Evolutionary conservation across 2,797 vertebrate species (phyloP).

Genomic region (Strix occidentalis): DNA sequence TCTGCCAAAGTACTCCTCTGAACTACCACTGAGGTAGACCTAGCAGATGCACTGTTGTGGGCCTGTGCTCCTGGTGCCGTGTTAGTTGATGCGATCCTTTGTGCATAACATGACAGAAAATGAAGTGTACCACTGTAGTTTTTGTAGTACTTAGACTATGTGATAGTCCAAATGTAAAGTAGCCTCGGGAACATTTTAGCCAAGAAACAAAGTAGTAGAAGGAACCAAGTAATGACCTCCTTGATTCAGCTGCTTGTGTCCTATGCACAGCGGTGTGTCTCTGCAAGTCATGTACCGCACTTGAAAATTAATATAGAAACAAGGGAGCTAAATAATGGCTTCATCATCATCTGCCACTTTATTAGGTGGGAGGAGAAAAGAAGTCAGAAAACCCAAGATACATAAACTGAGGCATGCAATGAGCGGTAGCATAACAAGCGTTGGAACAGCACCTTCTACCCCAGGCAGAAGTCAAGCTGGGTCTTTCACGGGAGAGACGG

Average conservation of each 20-base stretch:
- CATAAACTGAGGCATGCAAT: rapidly evolving
- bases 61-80: neutral
- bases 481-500: neutral
- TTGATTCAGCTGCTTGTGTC: neutral
- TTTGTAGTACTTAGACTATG: neutral
- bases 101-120: neutral
- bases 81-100: neutral
- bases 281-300: neutral
- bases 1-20: neutral
- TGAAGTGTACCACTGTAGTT: neutral
- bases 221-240: neutral
- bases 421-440: rapidly evolving
- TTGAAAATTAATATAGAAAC: neutral
- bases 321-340: neutral
- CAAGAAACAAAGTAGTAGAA: neutral
- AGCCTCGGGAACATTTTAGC: neutral
- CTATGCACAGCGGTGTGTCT: neutral
- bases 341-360: neutral
- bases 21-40: neutral
- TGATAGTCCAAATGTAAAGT: neutral
- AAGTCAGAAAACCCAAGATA: neutral
- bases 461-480: neutral
- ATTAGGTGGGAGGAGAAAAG: neutral
- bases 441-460: neutral
- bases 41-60: neutral